Evolutionary conservation across 2,113 vertebrate species (phyloP), one percentile per base, ranked within the genome.

Genomic region (Pelecanus crispus): DNA sequence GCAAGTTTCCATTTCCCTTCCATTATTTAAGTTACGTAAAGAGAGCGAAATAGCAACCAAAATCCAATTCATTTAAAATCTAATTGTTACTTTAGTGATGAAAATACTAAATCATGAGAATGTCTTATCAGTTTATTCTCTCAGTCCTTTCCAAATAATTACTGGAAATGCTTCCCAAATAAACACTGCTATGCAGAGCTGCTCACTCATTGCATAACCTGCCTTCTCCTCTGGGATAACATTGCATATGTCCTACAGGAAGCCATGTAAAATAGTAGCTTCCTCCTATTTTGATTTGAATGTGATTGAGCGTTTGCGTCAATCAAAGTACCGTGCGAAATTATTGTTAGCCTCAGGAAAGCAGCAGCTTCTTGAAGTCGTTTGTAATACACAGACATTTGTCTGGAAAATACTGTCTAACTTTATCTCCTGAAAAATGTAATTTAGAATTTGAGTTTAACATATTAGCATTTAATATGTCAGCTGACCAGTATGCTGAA

Each of bases 211-310:
- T 95, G 81, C 87, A 91, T 92, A 92, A 95, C 58, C 73, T 89
- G 58, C 66, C 59, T 80, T 96, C 66, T 90, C 96, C 95, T 94
- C 74, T 88, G 92, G 91, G 91, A 70, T 85, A 90, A 21, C 26
- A 68, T 49, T 90, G 74, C 86, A 97, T 94, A 62, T 77, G 79
- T 95, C 89, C 87, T 95, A 12, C 94, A 95, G 97, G 96, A 97
- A 97, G 89, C 88, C 66, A 87, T 91, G 95, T 20, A 94, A 95
- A 97, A 95, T 24, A 91, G 91, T 68, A 73, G 89, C 78, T 96
- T 97, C 95, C 96, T 96, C 87, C 89, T 97, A 58, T 97, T 97
- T 92, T 97, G 71, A 95, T 94, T 85, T 77, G 75, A 77, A 82
- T 89, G 74, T 70, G 62, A 95, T 85, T 40, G 91, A 96, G 81